A percentile compares a stretch with the other conserved stretches of the same genome.
Conservation (phyloP, 2,888 invertebrate species). For the Cheilosia scutellata region DNA sequence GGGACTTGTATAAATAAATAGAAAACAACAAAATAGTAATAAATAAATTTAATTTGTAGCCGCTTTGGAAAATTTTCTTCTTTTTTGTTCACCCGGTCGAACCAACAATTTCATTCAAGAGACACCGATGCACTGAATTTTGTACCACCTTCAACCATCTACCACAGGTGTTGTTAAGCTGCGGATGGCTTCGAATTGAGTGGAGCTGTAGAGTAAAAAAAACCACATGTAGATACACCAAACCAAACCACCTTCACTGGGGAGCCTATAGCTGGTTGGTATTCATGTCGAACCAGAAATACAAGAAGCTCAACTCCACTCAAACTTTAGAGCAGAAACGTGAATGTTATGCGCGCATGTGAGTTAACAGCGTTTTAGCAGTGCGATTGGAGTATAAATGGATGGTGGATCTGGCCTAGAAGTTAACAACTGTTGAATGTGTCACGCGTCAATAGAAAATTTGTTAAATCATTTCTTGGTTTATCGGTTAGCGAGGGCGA, state of each 20-base stretch:
- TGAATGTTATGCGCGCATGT: background rate
- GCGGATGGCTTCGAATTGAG: constrained; percentile 67
- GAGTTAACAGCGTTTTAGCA: constrained; percentile 55
- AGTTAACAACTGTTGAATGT: constrained; percentile 70
- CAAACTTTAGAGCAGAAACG: background rate
- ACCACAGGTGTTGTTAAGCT: constrained; percentile 64
- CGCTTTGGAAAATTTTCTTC: constrained; percentile 10
- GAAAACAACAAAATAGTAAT: constrained; percentile 16
- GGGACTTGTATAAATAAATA: constrained; percentile 37
- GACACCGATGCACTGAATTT: constrained; percentile 84
- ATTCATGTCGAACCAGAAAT: constrained; percentile 39
- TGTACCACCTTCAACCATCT: constrained; percentile 78
- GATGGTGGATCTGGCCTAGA: constrained; percentile 16
- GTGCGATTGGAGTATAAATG: constrained; percentile 15
- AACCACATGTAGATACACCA: constrained; percentile 59
- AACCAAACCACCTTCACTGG: constrained; percentile 59
- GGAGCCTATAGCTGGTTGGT: constrained; percentile 10
- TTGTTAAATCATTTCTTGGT: constrained; percentile 44
- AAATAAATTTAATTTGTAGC: constrained; percentile 36
- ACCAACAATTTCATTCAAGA: constrained; percentile 83
- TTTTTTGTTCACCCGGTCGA: constrained; percentile 66
- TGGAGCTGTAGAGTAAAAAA: constrained; percentile 38
- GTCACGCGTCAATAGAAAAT: constrained; percentile 55
- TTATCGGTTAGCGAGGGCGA: constrained; percentile 58
- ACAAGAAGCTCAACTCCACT: constrained; percentile 59